Base-by-base conservation (phyloP, 2,888 invertebrate species). In the Athripsodes cinereus region DNA sequence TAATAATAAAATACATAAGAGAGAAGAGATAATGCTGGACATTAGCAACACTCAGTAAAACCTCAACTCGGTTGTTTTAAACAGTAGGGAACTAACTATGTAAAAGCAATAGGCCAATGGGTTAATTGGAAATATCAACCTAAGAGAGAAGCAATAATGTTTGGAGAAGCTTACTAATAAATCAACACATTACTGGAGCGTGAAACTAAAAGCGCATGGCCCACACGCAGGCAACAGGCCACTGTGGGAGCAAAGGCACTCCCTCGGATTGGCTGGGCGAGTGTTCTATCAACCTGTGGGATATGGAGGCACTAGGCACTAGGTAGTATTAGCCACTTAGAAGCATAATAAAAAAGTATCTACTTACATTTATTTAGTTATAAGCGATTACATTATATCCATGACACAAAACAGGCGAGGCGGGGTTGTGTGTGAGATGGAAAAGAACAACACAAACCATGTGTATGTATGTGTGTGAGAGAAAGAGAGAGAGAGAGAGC, bases 381-480 rank as follows among this genome's bases (percentile, higher is more conserved):
- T 26, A 40, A 40, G 40, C 40, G 40, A 40, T 40, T 40, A 40
- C 40, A 16, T 40, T n/a, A 40, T 40, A 40, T 40, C 40, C 40
- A 40, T 40, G 40, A 40, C 40, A 40, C 40, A 40, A n/a, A 40
- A 40, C 40, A 40, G 40, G 40, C 40, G 40, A 40, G 40, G 40
- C 13, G 40, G 16, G 40, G 40, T 40, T 13, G 40, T 13, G 40
- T 40, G 40, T 40, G 40, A 40, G 40, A 40, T 40, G 40, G 40
- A 40, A 40, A 13, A 40, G 40, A 40, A 40, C 40, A 40, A 40
- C 40, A 40, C 40, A 40, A 40, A 40, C 40, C 40, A 13, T 40
- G 40, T 40, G 40, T n/a, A 13, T 16, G 40, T 40, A 13, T 16
- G 40, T 40, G 40, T 40, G 40, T 13, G 40, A 16, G 40, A 8